Conservation (phyloP, 2,888 invertebrate genomes). For the Microdon myrmicae region DNA sequence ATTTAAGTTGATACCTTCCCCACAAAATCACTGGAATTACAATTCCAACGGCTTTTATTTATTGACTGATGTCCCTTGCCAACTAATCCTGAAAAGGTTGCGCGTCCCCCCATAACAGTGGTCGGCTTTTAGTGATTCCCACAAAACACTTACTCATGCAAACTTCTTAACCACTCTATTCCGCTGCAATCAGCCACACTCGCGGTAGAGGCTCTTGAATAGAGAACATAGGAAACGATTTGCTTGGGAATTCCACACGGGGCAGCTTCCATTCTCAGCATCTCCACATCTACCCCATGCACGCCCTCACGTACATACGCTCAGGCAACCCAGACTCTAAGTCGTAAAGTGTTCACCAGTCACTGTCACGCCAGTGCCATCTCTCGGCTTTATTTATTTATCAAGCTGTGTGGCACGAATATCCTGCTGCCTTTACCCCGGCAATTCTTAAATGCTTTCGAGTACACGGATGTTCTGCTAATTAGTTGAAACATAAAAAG, state of each 20-base stretch:
- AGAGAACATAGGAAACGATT: constrained; percentile 17
- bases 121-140: no score
- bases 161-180: no score
- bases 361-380: constrained; percentile 10
- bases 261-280: neutral
- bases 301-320: neutral
- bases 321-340: neutral
- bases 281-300: no score
- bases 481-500: constrained; percentile 32
- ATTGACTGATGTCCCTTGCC: no score
- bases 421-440: constrained; percentile 6
- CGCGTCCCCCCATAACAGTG: no score
- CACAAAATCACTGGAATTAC: no score
- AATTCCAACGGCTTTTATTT: no score
- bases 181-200: no score
- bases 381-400: constrained; percentile 19
- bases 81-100: no score
- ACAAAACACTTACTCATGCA: no score
- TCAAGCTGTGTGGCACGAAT: constrained; percentile 22
- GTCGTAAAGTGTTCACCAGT: constrained; percentile 8
- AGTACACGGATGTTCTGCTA: constrained; percentile 25
- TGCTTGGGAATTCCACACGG: constrained; percentile 9
- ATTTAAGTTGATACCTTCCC: no score
- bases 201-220: no score
- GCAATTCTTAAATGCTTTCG: constrained; percentile 33